A percentile compares a stretch with the other conserved stretches of the same genome.
phyloP scores from a whole-genome alignment of 2,797 vertebrate species.

The Brachyalestes nurse region DNA sequence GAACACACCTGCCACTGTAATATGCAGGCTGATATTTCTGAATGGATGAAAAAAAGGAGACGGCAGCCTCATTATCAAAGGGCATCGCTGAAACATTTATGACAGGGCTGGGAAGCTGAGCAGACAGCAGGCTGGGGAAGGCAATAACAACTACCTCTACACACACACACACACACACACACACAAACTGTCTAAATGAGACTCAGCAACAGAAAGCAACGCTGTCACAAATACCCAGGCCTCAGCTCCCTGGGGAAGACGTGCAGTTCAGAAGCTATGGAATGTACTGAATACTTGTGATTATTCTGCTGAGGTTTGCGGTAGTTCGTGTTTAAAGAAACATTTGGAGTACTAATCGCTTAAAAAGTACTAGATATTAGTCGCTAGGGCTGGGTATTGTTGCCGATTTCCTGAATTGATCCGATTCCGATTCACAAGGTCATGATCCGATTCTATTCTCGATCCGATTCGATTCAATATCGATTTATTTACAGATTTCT shows the following conservation, averaged over 20 bases:
- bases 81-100: constrained; percentile 68
- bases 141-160: constrained; percentile 35
- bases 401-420: no score
- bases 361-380: background rate
- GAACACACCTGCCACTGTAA: constrained; percentile 59
- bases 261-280: constrained; percentile 16
- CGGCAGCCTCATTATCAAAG: constrained; percentile 65
- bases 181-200: constrained; percentile 32
- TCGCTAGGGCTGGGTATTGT: no score
- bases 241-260: constrained; percentile 24
- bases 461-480: no score
- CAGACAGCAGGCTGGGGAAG: constrained; percentile 50
- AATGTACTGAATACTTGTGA: background rate
- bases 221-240: constrained; percentile 30
- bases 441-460: no score
- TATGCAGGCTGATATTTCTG: constrained; percentile 66
- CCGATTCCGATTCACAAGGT: no score
- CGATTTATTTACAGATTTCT: no score
- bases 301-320: background rate
- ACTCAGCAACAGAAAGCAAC: constrained; percentile 27
- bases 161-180: constrained; percentile 38
- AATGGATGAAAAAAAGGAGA: constrained; percentile 54
- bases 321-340: background rate
- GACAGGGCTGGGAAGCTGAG: constrained; percentile 57
- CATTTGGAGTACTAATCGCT: background rate